Evolutionary conservation across 2,797 vertebrate genomes (phyloP), one percentile per base, ranked within the genome.

Genomic region (Microchirus variegatus): DNA sequence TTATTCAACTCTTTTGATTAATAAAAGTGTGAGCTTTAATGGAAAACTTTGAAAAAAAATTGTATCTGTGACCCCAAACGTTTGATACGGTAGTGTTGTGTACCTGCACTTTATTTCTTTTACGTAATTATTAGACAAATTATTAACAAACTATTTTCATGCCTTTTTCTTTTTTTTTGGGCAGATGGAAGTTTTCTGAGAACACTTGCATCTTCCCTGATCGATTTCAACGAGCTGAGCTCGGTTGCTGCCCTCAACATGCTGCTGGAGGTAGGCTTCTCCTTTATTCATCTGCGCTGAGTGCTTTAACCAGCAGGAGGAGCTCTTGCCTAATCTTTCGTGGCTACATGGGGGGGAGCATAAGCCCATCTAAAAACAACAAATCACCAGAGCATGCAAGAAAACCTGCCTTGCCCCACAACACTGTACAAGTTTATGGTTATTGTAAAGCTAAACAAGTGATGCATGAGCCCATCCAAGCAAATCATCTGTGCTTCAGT

Each of bases 191-290:
- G 95, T 80, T 99, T 99, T 77, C 90, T 99, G 72, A 91, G 97
- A 68, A 99, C 97, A 3, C 89, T 99, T 45, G 97, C 97, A 10
- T 94, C 80, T 0, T 96, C 96, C 43, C 93, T 99, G 14, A 96
- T 99, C 86, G 98, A 99, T 85, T 99, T 99, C 84, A 98, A 94
- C 41, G 98, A 99, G 47, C 79, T 99, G 85, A 99, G 97, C 70
- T 98, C 98, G 8, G 91, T 99, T 0, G 97, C 97, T 64, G 98
- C 96, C 12, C 93, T 99, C 76, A 99, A 96, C 87, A 96, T 97
- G 90, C 94, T 99, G n/a, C 90, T 99, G 0, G 98, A 99, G 96
- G 98, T 99, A 89, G n/a, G 71, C 13, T 55, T 55, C 63, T 61
- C 43, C 22, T 15, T 42, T 2, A 2, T 19, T 15, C 37, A 12